phyloP scores from a whole-genome alignment of 2,113 vertebrate species.

The Ranitomeya imitator region DNA sequence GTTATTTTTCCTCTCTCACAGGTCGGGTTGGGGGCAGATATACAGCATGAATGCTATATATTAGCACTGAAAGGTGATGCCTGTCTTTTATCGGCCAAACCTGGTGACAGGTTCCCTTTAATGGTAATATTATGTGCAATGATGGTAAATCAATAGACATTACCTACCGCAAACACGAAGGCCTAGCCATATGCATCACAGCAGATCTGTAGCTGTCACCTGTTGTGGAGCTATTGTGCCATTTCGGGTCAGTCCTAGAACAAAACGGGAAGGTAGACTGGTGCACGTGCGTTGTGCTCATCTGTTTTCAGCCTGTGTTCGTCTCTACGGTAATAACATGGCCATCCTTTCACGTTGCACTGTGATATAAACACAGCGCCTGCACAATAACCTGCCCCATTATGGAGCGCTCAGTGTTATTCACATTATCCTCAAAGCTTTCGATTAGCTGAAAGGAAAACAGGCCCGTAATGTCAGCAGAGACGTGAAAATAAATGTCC shows the following conservation, averaged over 20 bases:
- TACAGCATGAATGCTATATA: no score
- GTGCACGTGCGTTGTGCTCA: not conserved
- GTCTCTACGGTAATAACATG: not conserved
- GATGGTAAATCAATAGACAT: not conserved
- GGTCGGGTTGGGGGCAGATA: no score
- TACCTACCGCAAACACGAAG: not conserved
- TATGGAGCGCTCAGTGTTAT: not conserved
- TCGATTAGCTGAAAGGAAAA: not conserved
- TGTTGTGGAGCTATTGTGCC: no score
- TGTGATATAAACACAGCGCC: not conserved
- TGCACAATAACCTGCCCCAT: not conserved
- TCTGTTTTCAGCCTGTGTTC: not conserved
- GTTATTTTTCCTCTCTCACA: no score
- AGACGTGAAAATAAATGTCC: not conserved
- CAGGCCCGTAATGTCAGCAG: not conserved
- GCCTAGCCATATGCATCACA: not conserved
- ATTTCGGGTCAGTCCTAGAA: not conserved
- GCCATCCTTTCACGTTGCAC: not conserved
- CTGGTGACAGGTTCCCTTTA: no score
- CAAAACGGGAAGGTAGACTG: slow-evolving; percentile 1
- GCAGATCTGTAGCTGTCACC: not conserved
- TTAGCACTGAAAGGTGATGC: no score
- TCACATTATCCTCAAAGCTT: not conserved
- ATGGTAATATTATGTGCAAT: not conserved
- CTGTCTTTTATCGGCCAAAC: no score